These are phyloP conservation scores for Limnodromus scolopaceus DNA, from an alignment of 2,797 vertebrate species.

Conservation along the genomic window DNA sequence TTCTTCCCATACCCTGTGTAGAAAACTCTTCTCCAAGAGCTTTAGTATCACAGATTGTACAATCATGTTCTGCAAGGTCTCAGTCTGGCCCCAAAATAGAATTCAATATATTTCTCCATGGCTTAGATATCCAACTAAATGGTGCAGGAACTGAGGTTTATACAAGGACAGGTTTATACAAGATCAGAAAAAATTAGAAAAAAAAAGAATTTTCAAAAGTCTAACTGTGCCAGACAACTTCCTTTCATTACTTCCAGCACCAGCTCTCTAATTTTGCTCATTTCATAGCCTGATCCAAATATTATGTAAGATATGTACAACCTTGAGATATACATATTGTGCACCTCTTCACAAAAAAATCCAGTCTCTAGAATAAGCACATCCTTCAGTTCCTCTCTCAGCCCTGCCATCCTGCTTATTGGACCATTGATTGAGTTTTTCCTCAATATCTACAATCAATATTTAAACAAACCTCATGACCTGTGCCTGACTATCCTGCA, in stretches of 20 bases:
- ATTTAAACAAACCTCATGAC: not conserved
- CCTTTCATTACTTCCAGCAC: not conserved
- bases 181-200: not conserved
- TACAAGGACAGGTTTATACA: not conserved
- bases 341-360: not conserved
- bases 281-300: not conserved
- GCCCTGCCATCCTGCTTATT: not conserved
- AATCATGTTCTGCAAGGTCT: not conserved
- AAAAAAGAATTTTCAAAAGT: not conserved
- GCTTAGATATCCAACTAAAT: not conserved
- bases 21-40: not conserved
- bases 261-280: not conserved
- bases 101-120: not conserved
- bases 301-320: not conserved
- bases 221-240: not conserved
- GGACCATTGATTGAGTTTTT: not conserved
- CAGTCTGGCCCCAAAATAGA: not conserved
- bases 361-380: not conserved
- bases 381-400: not conserved
- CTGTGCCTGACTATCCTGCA: not conserved
- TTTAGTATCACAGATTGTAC: fast-evolving
- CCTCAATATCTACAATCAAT: not conserved
- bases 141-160: not conserved
- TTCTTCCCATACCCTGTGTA: fast-evolving
- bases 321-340: fast-evolving